Conservation (phyloP, 2,888 invertebrate genomes). For the Serrognathus titanus region DNA sequence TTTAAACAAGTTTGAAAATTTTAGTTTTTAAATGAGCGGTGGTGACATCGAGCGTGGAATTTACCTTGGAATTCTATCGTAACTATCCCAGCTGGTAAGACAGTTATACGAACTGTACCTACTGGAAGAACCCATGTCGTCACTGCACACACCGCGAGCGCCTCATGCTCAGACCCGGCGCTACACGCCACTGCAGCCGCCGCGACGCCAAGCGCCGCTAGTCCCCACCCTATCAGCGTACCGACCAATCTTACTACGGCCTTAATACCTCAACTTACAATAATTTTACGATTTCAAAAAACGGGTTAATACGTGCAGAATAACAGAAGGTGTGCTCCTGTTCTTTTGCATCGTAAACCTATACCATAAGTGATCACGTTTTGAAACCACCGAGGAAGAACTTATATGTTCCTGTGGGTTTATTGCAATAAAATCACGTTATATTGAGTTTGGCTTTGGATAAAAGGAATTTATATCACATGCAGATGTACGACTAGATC, state of each 20-base stretch:
- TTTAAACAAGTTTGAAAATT: neutral
- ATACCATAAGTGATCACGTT: no score
- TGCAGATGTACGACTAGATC: no score
- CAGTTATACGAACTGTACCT: conserved; percentile 88
- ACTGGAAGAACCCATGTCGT: conserved; percentile 64
- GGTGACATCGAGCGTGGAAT: conserved; percentile 5
- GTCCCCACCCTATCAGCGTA: conserved; percentile 17
- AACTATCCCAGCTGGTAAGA: conserved; percentile 86
- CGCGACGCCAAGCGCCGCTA: conserved; percentile 26
- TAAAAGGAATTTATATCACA: no score
- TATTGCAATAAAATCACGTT: no score
- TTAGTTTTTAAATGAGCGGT: neutral
- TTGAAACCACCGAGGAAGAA: no score
- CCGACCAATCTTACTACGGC: conserved; percentile 11
- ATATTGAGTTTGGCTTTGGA: no score
- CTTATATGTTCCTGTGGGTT: no score
- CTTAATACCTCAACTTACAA: no score
- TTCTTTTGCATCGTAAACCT: no score
- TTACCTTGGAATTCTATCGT: conserved; percentile 87
- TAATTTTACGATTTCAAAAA: no score
- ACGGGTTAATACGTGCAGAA: no score
- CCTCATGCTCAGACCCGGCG: conserved; percentile 36
- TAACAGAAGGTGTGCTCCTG: no score
- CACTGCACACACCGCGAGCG: conserved; percentile 31
- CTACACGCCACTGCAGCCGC: conserved; percentile 30